A percentile compares a stretch with the other conserved stretches of the same genome.
phyloP scores from a whole-genome alignment of 2,888 invertebrate species.

The Bimastos eiseni region DNA sequence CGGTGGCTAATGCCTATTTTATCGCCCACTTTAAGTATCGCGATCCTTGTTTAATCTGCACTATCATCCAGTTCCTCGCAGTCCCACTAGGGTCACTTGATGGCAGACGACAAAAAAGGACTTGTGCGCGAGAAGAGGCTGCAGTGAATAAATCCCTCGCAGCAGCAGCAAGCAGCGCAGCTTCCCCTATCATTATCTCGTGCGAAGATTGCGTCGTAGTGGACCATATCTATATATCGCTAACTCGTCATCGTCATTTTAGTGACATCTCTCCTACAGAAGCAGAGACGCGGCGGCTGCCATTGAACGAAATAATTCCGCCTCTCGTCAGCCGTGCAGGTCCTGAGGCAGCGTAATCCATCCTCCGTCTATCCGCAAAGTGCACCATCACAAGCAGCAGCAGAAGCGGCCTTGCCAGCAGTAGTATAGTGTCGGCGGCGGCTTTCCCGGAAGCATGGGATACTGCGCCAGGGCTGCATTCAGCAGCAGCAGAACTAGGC shows the following conservation, averaged over 20 bases:
- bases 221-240: not conserved
- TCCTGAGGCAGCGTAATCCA: constrained; percentile 7
- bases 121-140: not conserved
- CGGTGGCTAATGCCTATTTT: constrained; percentile 13
- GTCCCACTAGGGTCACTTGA: not conserved
- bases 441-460: not conserved
- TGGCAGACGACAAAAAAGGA: not conserved
- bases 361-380: not conserved
- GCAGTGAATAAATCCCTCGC: constrained; percentile 5
- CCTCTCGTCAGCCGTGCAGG: not conserved
- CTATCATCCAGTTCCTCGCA: not conserved
- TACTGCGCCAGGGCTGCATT: not conserved
- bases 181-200: not conserved
- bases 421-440: not conserved
- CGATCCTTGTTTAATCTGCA: not conserved
- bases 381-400: constrained; percentile 8
- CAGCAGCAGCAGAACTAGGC: not conserved
- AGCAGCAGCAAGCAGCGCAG: not conserved
- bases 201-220: not conserved
- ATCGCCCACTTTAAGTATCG: not conserved
- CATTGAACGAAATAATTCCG: constrained; percentile 13
- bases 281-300: not conserved
- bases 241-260: not conserved
- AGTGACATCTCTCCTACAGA: not conserved
- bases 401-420: not conserved